Evolutionary conservation across 2,113 vertebrate genomes (phyloP).

Genomic region (Pluvianellus socialis): DNA sequence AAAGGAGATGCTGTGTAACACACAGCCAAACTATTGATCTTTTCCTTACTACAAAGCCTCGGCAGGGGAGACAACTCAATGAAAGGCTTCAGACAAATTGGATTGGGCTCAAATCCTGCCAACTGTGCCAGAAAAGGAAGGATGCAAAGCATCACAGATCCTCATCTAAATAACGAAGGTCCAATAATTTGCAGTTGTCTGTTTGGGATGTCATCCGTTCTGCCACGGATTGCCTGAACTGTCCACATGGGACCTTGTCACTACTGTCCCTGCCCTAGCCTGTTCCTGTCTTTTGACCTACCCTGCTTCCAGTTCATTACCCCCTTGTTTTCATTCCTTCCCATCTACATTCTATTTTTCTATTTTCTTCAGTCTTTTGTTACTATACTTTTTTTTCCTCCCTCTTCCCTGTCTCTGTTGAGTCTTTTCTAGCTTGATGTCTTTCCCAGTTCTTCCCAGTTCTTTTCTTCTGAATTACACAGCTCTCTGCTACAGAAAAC

Average conservation of each 20-base stretch:
- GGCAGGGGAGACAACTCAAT: background rate
- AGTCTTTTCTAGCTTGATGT: background rate
- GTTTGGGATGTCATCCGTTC: background rate
- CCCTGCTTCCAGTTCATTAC: background rate
- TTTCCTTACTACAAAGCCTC: background rate
- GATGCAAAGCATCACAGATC: background rate
- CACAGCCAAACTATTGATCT: background rate
- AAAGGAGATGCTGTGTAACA: background rate
- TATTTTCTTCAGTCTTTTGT: background rate
- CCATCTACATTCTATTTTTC: background rate
- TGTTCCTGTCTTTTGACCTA: background rate
- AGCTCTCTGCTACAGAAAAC: background rate
- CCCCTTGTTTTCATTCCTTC: background rate
- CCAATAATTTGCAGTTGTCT: background rate
- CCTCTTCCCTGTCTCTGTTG: background rate
- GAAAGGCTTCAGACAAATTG: background rate
- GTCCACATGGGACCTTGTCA: background rate
- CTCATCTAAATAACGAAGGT: background rate
- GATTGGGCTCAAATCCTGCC: background rate
- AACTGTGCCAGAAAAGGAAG: background rate
- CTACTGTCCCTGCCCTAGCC: background rate
- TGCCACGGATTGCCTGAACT: background rate
- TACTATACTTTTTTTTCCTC: background rate
- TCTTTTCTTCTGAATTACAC: background rate
- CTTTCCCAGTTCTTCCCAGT: background rate